Conservation (phyloP, 53 echinoderm and acorn worm genomes). For the Mesocentrotus franciscanus region DNA sequence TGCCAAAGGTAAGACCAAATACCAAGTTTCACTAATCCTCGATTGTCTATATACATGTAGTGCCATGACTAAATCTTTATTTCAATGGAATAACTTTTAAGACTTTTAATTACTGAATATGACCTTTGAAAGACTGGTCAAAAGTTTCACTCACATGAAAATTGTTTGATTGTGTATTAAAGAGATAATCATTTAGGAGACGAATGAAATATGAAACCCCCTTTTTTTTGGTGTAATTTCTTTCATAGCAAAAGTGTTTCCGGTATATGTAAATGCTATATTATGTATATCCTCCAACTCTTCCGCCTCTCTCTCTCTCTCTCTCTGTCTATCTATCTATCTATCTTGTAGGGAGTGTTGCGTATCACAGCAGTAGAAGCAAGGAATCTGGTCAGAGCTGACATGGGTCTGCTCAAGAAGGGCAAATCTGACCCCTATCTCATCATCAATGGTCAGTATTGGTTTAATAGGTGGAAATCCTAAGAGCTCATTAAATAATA, state of each 20-base stretch:
- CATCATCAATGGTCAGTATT: constrained; percentile 82
- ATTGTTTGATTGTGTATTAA: neutral
- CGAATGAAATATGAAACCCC: neutral
- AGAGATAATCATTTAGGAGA: neutral
- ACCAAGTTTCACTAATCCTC: neutral
- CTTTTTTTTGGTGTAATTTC: neutral
- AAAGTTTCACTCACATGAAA: neutral
- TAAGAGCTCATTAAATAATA: neutral
- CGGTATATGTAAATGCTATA: neutral
- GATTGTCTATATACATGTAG: neutral
- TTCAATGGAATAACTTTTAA: neutral
- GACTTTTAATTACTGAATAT: neutral
- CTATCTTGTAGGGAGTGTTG: constrained; percentile 82
- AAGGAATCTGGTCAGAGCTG: constrained; percentile 84
- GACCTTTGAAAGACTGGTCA: neutral
- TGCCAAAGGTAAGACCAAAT: constrained; percentile 85
- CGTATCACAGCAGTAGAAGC: constrained; percentile 90
- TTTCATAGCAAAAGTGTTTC: neutral
- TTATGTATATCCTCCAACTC: neutral
- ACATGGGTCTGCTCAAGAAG: constrained; percentile 88
- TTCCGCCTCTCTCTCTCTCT: neutral
- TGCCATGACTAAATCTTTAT: neutral
- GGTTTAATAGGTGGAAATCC: neutral
- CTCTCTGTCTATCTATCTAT: neutral
- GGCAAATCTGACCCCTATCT: constrained; percentile 97